Evolutionary conservation across 2,888 invertebrate genomes (phyloP).

Genomic region (Sinelater perroti): DNA sequence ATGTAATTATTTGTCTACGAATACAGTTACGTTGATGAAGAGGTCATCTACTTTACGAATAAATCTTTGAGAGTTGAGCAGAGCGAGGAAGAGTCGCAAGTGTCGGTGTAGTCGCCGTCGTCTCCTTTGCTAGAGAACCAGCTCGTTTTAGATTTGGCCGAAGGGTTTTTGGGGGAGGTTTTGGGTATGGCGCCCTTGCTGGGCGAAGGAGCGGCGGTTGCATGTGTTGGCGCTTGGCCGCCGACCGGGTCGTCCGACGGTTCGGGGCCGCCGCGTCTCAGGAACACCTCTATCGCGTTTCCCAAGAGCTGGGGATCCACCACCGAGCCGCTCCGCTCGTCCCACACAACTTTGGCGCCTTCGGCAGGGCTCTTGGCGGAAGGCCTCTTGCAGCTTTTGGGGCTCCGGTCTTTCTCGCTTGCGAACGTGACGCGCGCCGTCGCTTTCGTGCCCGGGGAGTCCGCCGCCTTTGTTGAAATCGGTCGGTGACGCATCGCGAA

Average conservation of each 20-base stretch:
- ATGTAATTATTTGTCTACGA: constrained; percentile 33
- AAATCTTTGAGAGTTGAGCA: constrained; percentile 87
- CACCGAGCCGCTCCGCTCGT: constrained; percentile 78
- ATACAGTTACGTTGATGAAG: constrained; percentile 41
- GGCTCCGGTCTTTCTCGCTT: constrained; percentile 62
- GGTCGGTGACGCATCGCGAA: constrained; percentile 82
- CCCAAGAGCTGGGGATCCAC: constrained; percentile 84
- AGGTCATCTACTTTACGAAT: constrained; percentile 84
- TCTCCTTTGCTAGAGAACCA: constrained; percentile 74
- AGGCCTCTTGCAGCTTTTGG: constrained; percentile 32
- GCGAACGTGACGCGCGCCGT: constrained; percentile 64
- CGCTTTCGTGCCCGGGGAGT: constrained; percentile 59
- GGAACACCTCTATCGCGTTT: constrained; percentile 84
- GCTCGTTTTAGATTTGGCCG: constrained; percentile 52
- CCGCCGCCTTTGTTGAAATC: constrained; percentile 66
- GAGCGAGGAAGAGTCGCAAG: constrained; percentile 81
- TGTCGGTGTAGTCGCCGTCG: constrained; percentile 73
- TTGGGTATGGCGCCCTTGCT: constrained; percentile 61
- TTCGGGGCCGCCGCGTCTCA: constrained; percentile 69
- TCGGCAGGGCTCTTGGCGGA: constrained; percentile 42
- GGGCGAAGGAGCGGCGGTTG: constrained; percentile 48
- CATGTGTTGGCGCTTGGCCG: too few species aligned
- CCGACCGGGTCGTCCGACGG: constrained; percentile 51
- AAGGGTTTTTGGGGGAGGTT: constrained; percentile 52
- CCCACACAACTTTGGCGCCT: constrained; percentile 72